Evolutionary conservation across 2,888 invertebrate genomes (phyloP).

Genomic region (Eilema depressum): DNA sequence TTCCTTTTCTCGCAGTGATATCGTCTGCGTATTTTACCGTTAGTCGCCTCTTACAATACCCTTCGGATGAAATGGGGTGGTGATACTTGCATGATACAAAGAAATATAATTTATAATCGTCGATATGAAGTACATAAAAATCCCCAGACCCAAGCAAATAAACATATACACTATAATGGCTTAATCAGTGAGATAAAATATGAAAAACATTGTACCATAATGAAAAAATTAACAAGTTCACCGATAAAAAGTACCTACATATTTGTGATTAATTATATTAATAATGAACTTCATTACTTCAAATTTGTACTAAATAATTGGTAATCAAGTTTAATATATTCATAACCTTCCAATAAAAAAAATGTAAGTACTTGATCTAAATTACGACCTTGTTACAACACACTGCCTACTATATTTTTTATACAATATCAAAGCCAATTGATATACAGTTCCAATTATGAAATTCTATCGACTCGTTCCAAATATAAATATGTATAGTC

Average conservation of each 20-base stretch:
- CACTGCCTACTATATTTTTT: slow-evolving; percentile 34
- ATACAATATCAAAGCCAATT: slow-evolving; percentile 46
- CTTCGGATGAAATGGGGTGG: no score
- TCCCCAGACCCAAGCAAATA: not conserved
- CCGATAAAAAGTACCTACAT: not conserved
- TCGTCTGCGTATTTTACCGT: no score
- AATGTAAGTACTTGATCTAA: slow-evolving; percentile 30
- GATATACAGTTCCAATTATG: slow-evolving; percentile 40
- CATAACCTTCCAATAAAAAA: slow-evolving; percentile 6
- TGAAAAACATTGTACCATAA: not conserved
- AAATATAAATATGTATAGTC: slow-evolving; percentile 28
- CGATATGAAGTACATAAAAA: not conserved
- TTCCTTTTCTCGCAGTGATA: no score
- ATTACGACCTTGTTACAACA: slow-evolving; percentile 45
- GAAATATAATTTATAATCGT: no score
- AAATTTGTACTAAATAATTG: slow-evolving; percentile 1
- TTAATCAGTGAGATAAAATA: not conserved
- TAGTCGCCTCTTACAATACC: no score
- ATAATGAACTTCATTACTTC: slow-evolving; percentile 9
- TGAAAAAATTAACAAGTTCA: not conserved
- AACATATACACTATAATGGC: not conserved
- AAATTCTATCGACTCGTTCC: slow-evolving; percentile 40
- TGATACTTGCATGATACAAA: no score
- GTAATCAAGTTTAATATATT: not conserved
- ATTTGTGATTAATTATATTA: not conserved